A percentile compares a stretch with the other conserved stretches of the same genome.
Evolutionary conservation across 2,797 vertebrate genomes (phyloP).

Genomic region (Fistularia commersonii): DNA sequence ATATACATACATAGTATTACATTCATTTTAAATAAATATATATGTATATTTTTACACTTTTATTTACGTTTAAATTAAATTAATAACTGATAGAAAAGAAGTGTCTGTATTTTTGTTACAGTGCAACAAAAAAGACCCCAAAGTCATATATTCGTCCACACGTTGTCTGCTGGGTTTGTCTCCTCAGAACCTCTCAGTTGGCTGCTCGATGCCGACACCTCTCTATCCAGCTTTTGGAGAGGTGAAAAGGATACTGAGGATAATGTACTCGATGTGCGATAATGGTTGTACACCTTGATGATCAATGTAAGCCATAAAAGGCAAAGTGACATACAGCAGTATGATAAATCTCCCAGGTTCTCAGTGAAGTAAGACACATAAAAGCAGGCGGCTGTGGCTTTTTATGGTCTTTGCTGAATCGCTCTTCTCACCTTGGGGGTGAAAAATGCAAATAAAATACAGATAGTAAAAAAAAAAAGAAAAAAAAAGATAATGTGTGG

Average conservation of each 20-base stretch:
- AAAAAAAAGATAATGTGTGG: constrained; percentile 38
- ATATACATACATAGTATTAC: no score
- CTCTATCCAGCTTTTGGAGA: constrained; percentile 1
- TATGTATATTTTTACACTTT: no score
- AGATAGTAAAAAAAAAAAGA: constrained; percentile 47
- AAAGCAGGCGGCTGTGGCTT: constrained; percentile 36
- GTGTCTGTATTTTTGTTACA: no score
- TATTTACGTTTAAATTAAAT: no score
- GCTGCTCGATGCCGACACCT: neutral
- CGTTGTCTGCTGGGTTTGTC: no score
- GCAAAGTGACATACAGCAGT: constrained; percentile 39
- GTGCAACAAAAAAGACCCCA: no score
- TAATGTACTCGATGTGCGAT: constrained; percentile 39
- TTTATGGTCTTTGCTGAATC: constrained; percentile 42
- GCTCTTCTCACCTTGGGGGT: constrained; percentile 38
- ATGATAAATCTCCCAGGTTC: constrained; percentile 39
- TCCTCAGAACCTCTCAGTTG: no score
- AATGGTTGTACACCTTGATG: constrained; percentile 59
- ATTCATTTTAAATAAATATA: no score
- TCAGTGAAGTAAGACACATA: constrained; percentile 55
- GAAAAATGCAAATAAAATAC: constrained; percentile 57
- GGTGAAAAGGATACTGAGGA: constrained; percentile 19
- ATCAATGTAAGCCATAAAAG: constrained; percentile 63
- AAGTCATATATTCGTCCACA: no score
- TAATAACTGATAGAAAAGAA: no score